A percentile compares a stretch with the other conserved stretches of the same genome.
phyloP scores from a whole-genome alignment of 1,140 invertebrate genomes.

The Drosophila parabipectinata region DNA sequence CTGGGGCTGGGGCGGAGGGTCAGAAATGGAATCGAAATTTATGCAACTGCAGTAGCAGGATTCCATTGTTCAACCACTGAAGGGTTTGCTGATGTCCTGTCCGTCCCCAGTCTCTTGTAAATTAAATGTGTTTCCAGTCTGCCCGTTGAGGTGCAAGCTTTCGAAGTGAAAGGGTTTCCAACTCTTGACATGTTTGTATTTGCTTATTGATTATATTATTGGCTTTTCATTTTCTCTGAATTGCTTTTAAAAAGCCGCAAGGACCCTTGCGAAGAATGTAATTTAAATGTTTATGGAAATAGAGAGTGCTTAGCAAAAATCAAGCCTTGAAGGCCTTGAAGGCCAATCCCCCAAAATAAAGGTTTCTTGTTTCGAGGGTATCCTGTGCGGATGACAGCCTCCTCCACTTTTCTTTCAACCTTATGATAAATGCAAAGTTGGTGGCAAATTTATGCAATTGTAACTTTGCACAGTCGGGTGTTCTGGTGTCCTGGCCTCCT shows the following conservation, averaged over 20 bases:
- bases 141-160: constrained; percentile 26
- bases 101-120: constrained; percentile 13
- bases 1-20: constrained; percentile 1
- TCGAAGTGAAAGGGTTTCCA: constrained; percentile 26
- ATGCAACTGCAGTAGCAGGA: constrained; percentile 68
- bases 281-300: background rate
- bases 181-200: constrained; percentile 34
- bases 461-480: constrained; percentile 35
- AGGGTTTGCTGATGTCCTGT: constrained; percentile 43
- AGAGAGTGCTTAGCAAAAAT: too few relatives aligned
- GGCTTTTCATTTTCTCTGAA: constrained; percentile 31
- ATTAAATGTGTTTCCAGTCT: constrained; percentile 9
- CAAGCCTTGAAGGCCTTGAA: background rate
- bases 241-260: constrained; percentile 6
- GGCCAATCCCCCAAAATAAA: background rate
- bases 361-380: constrained; percentile 18
- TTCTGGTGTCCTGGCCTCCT: background rate
- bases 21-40: constrained; percentile 53
- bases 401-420: constrained; percentile 18
- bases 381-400: constrained; percentile 45
- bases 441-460: constrained; percentile 63
- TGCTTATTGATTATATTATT: constrained; percentile 50
- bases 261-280: background rate
- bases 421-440: constrained; percentile 48
- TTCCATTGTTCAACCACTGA: constrained; percentile 68